Evolutionary conservation across 2,888 invertebrate species (phyloP).

Genomic region (Phalera bucephala): DNA sequence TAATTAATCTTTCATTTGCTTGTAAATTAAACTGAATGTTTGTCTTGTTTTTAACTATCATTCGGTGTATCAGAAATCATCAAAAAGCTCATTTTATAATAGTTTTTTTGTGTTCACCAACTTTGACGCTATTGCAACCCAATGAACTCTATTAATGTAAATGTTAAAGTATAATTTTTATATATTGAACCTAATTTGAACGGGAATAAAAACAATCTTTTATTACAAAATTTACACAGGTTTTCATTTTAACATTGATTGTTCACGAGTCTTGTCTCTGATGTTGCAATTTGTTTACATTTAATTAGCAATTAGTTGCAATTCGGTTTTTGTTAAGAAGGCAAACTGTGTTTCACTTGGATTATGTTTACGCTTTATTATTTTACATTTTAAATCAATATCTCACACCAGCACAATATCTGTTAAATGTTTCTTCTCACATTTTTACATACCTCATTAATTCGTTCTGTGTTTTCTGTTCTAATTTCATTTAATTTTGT

Average conservation of each 20-base stretch:
- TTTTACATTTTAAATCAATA: slow-evolving; percentile 20
- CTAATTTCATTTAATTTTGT: slow-evolving; percentile 81
- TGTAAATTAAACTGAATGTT: slow-evolving; percentile 9
- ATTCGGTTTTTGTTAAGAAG: slow-evolving; percentile 40
- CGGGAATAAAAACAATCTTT: slow-evolving; percentile 75
- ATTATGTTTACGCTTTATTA: slow-evolving; percentile 43
- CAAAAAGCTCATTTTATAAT: slow-evolving; percentile 63
- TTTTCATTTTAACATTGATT: slow-evolving; percentile 61
- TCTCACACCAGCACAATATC: slow-evolving; percentile 19
- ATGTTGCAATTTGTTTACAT: slow-evolving; percentile 34
- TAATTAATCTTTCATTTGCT: not conserved
- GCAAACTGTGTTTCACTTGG: slow-evolving; percentile 42
- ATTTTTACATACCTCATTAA: slow-evolving; percentile 23
- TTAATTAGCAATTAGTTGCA: slow-evolving; percentile 55
- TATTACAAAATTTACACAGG: slow-evolving; percentile 70
- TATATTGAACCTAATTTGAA: slow-evolving; percentile 80
- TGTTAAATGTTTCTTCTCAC: slow-evolving; percentile 20
- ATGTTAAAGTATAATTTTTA: slow-evolving; percentile 79
- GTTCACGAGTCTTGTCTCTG: slow-evolving; percentile 75
- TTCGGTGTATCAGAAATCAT: slow-evolving; percentile 44
- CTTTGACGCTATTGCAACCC: slow-evolving; percentile 54
- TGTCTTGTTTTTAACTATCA: slow-evolving; percentile 38
- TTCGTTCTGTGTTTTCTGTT: slow-evolving; percentile 32
- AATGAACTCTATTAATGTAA: slow-evolving; percentile 71
- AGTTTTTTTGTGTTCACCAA: slow-evolving; percentile 58